Conservation (phyloP, 2,888 invertebrate genomes). For the Perdita meconis region DNA sequence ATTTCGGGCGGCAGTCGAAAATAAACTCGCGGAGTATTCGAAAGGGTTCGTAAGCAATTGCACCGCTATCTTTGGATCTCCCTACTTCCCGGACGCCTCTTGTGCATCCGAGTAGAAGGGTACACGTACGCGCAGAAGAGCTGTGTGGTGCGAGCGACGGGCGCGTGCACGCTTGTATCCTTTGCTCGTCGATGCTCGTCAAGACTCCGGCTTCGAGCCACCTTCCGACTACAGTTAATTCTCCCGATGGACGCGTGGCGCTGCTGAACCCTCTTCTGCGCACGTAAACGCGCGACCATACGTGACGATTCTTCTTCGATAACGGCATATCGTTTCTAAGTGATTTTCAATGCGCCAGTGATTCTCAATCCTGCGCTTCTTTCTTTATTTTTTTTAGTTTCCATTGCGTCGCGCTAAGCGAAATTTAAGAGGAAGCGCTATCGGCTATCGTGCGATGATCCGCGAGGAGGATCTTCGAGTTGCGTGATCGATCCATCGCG, state of each 20-base stretch:
- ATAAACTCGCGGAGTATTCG: constrained; percentile 32
- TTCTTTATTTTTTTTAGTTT: too few species aligned
- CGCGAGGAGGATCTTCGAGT: too few species aligned
- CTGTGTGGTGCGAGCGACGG: too few species aligned
- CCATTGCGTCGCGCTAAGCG: background rate
- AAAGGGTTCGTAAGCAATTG: constrained; percentile 50
- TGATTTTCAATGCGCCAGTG: constrained; percentile 37
- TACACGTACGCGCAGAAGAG: background rate
- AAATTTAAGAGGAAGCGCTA: too few species aligned
- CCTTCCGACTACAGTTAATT: constrained; percentile 74
- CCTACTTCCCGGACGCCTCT: constrained; percentile 46
- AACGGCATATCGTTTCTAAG: constrained; percentile 27
- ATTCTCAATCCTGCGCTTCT: constrained; percentile 7
- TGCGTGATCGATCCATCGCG: too few species aligned
- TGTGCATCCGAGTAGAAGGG: constrained; percentile 37
- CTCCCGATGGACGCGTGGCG: constrained; percentile 61
- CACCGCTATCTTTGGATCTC: constrained; percentile 47
- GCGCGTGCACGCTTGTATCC: constrained; percentile 13
- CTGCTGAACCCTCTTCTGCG: constrained; percentile 9
- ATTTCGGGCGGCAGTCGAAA: constrained; percentile 22
- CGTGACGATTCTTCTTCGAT: constrained; percentile 28
- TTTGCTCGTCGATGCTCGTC: constrained; percentile 3
- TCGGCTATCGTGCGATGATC: too few species aligned
- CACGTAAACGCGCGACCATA: constrained; percentile 39
- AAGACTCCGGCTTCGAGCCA: constrained; percentile 47